These are phyloP conservation scores for Cisticola juncidis DNA, from an alignment of 2,113 vertebrate genomes.

Conservation along the genomic window DNA sequence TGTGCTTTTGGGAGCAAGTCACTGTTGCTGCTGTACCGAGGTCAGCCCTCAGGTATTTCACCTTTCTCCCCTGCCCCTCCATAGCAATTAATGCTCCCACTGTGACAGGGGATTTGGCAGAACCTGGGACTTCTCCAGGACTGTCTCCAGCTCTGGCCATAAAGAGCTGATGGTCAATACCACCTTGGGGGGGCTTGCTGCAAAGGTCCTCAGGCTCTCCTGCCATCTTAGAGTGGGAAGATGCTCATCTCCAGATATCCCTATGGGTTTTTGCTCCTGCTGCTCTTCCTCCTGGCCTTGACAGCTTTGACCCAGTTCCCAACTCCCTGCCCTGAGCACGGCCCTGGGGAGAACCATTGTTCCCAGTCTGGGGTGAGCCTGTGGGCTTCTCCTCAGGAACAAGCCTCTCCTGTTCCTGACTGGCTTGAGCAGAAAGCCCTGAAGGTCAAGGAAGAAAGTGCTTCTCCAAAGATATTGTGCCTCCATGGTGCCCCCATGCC, in stretches of 20 bases:
- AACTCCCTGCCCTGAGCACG: background rate
- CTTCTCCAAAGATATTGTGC: background rate
- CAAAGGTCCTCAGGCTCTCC: background rate
- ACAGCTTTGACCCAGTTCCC: background rate
- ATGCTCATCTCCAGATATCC: background rate
- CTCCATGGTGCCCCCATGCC: background rate
- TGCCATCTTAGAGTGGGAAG: background rate
- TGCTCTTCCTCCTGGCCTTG: background rate
- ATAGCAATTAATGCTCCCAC: background rate
- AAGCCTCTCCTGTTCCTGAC: background rate
- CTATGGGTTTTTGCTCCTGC: background rate
- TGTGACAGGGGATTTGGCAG: background rate
- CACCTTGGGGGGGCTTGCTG: background rate
- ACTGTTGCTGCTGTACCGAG: background rate
- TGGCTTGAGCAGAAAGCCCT: background rate
- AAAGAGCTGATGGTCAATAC: background rate
- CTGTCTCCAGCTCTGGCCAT: background rate
- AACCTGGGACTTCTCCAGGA: background rate
- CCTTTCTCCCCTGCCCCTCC: background rate
- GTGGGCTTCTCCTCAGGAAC: background rate
- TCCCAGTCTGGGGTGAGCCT: background rate
- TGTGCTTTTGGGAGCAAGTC: background rate
- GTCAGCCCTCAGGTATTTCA: background rate
- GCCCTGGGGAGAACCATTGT: rapidly evolving
- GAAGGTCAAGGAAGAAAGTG: background rate